Evolutionary conservation across 2,888 invertebrate species (phyloP), one percentile per base, ranked within the genome.

Genomic region (Catocala fraxini): DNA sequence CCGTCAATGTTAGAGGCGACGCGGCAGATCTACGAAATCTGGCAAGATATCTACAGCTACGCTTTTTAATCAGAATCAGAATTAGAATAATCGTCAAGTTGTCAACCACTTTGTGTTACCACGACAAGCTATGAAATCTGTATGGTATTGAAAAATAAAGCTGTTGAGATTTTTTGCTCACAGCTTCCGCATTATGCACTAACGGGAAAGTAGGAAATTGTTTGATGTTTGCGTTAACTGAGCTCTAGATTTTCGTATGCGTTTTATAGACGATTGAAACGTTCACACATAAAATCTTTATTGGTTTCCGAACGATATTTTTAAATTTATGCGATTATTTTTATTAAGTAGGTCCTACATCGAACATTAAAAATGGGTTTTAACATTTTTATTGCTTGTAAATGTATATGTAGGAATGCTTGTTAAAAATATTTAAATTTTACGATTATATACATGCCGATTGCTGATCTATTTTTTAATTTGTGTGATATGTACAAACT

Each of bases 151-250:
- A 9, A 39, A 39, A 9, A 39, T 7, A 39, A 9, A 13, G 34
- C n/a, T 12, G 34, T 48, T 34, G 5, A 34, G 6, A 33, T n/a
- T 33, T 71, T 68, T 70, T 64, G 48, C 42, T 69, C 65, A 64
- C 65, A 68, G 71, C 81, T 79, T 79, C 82, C 79, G 70, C 46
- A 54, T 66, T 66, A 59, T 60, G 61, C 62, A 73, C 65, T 67
- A 59, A 65, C 59, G 69, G 65, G 63, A 71, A 79, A 77, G 77
- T 75, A 73, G 73, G 75, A 73, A 77, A 74, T 70, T 71, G 73
- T 79, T 81, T 74, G 73, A 80, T 79, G 79, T 76, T 72, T 72
- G 73, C 65, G 72, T 80, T 79, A 75, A 79, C 75, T 71, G 80
- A 78, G 77, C 75, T 74, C 77, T 69, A 76, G 73, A 80, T 79